Base-by-base conservation (phyloP, 2,888 invertebrate species). In the Auanema sp. region DNA sequence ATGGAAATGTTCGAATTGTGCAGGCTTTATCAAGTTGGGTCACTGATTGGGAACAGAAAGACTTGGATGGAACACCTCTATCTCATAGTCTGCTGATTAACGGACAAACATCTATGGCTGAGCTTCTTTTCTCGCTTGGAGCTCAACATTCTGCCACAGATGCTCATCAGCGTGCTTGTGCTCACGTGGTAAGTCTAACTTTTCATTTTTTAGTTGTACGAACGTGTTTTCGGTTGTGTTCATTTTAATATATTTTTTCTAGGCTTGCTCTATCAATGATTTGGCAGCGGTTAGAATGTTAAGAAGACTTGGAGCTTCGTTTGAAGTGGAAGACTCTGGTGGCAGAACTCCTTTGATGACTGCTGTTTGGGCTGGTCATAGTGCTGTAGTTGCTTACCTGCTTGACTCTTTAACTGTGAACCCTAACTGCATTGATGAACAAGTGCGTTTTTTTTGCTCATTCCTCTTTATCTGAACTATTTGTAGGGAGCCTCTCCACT, bases 41-140 rank as follows among this genome's bases (percentile, higher is more conserved):
- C 33, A 57, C 42, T 8, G 73, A 76, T 54, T 70, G 68, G 66
- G 64, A 61, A 25, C 73, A 73, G 54, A 24, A 54, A 8, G 73
- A 76, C 57, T 25, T 66, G 12, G 73, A 76, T 49, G 76, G 73
- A 10, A 65, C 67, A 21, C 73, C 77, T 2, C 65, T 77, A 10
- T 56, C 73, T 33, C 75, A 75, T 58, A 61, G 68, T 12, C 60
- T 77, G 2, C 65, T 75, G 21, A 68, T 69, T 23, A 52, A 59
- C 44, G 60, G 58, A 23, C 69, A 67, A 23, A 67, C 71, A 77
- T 90, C 91, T 68, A 94, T 94, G 80, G 95, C 95, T 0, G 87
- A 91, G 63, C 91, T 85, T 18, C 80, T 87, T 44, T 79, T 87
- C 24, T 81, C 84, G 58, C 84, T 82, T 69, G 84, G 85, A 21